A percentile compares a stretch with the other conserved stretches of the same genome.
Conservation (phyloP, 2,888 invertebrate species). For the Amblyjoppa proteus region DNA sequence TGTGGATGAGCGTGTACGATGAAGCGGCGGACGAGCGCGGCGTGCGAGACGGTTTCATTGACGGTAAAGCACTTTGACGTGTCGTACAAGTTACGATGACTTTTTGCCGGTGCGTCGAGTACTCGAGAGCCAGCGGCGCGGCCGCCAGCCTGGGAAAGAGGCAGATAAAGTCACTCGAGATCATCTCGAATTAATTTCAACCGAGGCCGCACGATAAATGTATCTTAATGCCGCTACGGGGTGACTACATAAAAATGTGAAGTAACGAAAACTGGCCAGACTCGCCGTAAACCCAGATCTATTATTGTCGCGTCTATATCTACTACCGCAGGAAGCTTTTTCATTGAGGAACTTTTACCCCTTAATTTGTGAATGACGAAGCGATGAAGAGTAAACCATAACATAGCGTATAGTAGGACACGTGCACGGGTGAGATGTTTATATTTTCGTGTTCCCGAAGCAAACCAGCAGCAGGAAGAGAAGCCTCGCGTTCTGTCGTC, state of each 20-base stretch:
- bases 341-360: constrained; percentile 39
- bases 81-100: constrained; percentile 48
- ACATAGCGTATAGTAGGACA: constrained; percentile 70
- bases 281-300: not conserved
- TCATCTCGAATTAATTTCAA: constrained; percentile 68
- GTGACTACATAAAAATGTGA: not conserved
- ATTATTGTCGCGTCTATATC: constrained; percentile 25
- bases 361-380: constrained; percentile 56
- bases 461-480: constrained; percentile 34
- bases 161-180: constrained; percentile 74
- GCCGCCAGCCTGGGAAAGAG: constrained; percentile 73
- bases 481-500: not conserved
- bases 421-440: constrained; percentile 79
- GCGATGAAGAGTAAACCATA: constrained; percentile 46
- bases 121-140: constrained; percentile 53
- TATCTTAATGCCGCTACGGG: constrained; percentile 18
- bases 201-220: constrained; percentile 37
- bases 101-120: constrained; percentile 67
- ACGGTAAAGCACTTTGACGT: constrained; percentile 60
- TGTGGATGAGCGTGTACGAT: not conserved
- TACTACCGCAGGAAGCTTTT: not conserved
- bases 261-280: not conserved
- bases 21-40: not conserved
- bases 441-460: constrained; percentile 62
- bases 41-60: constrained; percentile 50